Conservation (phyloP, 2,888 invertebrate species). For the Himalopsyche kuldschensis region DNA sequence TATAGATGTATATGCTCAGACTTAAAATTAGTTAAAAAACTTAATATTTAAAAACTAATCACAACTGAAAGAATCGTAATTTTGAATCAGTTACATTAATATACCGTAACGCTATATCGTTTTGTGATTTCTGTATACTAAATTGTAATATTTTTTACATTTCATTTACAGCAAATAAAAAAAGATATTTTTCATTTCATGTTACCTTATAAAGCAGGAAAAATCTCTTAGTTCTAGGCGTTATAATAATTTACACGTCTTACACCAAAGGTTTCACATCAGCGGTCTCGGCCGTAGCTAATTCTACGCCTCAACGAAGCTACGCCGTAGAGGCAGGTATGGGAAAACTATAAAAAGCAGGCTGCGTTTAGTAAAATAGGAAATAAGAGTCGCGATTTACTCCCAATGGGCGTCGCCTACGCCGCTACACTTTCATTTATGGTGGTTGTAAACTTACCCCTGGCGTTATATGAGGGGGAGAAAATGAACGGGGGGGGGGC, state of each 20-base stretch:
- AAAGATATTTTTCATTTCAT: not conserved
- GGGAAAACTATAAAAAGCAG: conserved; percentile 32
- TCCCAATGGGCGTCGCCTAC: conserved; percentile 22
- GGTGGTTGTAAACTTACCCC: not conserved
- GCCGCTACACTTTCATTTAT: conserved; percentile 1
- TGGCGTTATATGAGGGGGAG: not conserved
- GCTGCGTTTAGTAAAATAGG: conserved; percentile 36
- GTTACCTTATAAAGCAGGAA: not conserved
- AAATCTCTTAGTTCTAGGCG: not conserved
- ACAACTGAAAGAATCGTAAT: no score
- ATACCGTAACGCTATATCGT: no score
- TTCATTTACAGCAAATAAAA: no score
- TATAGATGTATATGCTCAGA: no score
- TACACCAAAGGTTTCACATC: conserved; percentile 6
- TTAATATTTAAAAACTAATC: no score
- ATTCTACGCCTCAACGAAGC: not conserved
- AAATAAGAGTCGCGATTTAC: conserved; percentile 37
- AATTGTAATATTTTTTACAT: no score
- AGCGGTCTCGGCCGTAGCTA: not conserved
- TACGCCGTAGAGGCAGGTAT: not conserved
- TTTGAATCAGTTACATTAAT: no score
- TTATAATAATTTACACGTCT: conserved; percentile 9
- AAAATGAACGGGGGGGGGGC: not conserved
- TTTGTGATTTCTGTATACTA: no score
- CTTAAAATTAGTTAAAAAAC: no score